Percentiles rank a stretch among this genome's conserved stretches.
These are phyloP conservation scores for Argynnis bischoffii DNA, from an alignment of 2,888 invertebrate genomes.

Conservation along the genomic window DNA sequence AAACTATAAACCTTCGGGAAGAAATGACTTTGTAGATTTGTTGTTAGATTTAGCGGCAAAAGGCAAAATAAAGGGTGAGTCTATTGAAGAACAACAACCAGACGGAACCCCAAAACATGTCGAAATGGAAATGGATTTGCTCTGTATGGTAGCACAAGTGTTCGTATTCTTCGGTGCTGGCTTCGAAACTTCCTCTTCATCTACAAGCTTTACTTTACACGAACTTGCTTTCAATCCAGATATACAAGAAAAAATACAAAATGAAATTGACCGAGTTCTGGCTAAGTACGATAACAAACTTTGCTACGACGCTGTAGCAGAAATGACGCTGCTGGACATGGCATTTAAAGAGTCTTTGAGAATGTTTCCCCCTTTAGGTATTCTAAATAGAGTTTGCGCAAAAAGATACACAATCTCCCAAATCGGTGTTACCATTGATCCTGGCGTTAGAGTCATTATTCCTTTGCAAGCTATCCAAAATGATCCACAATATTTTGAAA, in stretches of 20 bases:
- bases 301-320: conserved; percentile 59
- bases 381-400: conserved; percentile 55
- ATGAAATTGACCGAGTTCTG: conserved; percentile 62
- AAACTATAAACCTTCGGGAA: conserved; percentile 54
- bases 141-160: conserved; percentile 57
- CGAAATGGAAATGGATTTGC: conserved; percentile 54
- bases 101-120: conserved; percentile 54
- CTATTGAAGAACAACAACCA: conserved; percentile 51
- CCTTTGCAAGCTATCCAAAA: conserved; percentile 62
- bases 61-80: conserved; percentile 58
- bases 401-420: conserved; percentile 49
- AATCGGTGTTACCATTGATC: conserved; percentile 54
- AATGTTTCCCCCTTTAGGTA: conserved; percentile 57
- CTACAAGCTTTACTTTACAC: conserved; percentile 63
- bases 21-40: conserved; percentile 55
- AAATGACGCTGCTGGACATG: conserved; percentile 56
- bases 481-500: conserved; percentile 60
- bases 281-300: conserved; percentile 56
- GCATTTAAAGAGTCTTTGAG: conserved; percentile 62
- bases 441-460: conserved; percentile 59
- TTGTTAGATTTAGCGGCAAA: conserved; percentile 52
- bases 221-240: conserved; percentile 66
- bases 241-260: conserved; percentile 58
- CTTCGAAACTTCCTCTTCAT: conserved; percentile 72
- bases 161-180: conserved; percentile 71